phyloP scores from a whole-genome alignment of 2,888 invertebrate species.

The Drosophila longiperda region DNA sequence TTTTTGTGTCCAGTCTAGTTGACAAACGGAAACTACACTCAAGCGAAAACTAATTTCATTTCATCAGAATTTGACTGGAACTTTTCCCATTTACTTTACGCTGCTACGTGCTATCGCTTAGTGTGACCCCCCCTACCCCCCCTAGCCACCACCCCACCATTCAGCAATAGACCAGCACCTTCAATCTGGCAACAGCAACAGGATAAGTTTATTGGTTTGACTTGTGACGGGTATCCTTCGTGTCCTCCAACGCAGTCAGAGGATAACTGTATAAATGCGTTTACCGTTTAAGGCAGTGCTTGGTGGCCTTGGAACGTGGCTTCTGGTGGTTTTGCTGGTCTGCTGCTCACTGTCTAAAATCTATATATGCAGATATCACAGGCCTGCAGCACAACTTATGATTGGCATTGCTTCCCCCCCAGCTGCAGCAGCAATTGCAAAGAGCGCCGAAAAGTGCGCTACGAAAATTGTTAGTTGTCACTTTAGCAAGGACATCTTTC shows the following conservation, averaged over 20 bases:
- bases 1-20: conserved; percentile 56
- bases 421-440: conserved; percentile 31
- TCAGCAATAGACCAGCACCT: not conserved
- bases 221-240: conserved; percentile 54
- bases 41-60: conserved; percentile 74
- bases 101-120: conserved; percentile 67
- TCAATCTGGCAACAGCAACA: conserved; percentile 7
- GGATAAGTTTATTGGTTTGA: conserved; percentile 64
- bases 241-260: conserved; percentile 24
- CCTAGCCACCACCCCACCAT: not conserved
- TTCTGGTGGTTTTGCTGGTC: conserved; percentile 6
- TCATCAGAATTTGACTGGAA: conserved; percentile 73
- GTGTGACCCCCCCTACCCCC: conserved; percentile 18
- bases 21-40: conserved; percentile 68
- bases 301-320: conserved; percentile 6
- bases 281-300: conserved; percentile 6
- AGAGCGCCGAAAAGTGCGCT: conserved; percentile 48
- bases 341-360: conserved; percentile 21
- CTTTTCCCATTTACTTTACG: conserved; percentile 70
- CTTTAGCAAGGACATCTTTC: conserved; percentile 54
- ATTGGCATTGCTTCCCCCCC: conserved; percentile 12
- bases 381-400: conserved; percentile 64
- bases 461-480: conserved; percentile 48
- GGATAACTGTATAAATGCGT: conserved; percentile 65
- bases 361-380: conserved; percentile 58